A percentile compares a stretch with the other conserved stretches of the same genome.
These are phyloP conservation scores for Drosophila willistoni DNA, from an alignment of 1,140 invertebrate species.

Conservation along the genomic window DNA sequence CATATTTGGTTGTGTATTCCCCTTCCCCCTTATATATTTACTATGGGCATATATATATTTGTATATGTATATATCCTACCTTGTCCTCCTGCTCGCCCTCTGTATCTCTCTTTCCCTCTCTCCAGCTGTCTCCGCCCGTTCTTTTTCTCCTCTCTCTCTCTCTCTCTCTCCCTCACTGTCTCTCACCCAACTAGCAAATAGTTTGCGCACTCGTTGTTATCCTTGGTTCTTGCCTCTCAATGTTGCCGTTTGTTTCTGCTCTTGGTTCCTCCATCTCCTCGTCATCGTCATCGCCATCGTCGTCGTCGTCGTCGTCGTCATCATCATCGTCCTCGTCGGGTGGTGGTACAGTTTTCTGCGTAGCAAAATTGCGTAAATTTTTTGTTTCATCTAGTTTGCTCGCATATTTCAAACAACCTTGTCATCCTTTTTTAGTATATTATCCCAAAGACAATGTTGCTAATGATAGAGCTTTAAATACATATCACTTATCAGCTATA, in stretches of 20 bases:
- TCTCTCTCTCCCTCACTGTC: slow-evolving; percentile 11
- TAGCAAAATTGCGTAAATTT: slow-evolving; percentile 78
- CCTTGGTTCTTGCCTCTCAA: slow-evolving; percentile 11
- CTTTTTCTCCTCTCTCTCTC: slow-evolving; percentile 17
- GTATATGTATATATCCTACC: slow-evolving; percentile 22
- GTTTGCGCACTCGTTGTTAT: slow-evolving; percentile 67
- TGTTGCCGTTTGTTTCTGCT: slow-evolving; percentile 17
- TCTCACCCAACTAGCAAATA: slow-evolving; percentile 46
- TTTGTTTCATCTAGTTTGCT: slow-evolving; percentile 66
- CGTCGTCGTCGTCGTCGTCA: slow-evolving; percentile 25
- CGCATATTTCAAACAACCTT: slow-evolving; percentile 71
- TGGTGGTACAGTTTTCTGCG: slow-evolving; percentile 81
- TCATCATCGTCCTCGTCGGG: slow-evolving; percentile 52
- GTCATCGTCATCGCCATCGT: slow-evolving; percentile 37
- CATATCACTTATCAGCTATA: slow-evolving; percentile 41
- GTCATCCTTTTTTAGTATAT: slow-evolving; percentile 38
- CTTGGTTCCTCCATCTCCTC: slow-evolving; percentile 16
- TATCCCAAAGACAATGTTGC: slow-evolving; percentile 22
- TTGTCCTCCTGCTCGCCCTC: slow-evolving; percentile 46
- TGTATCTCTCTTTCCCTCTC: slow-evolving; percentile 20
- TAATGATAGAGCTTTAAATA: slow-evolving; percentile 38
- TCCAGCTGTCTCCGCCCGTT: slow-evolving; percentile 15
- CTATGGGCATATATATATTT: neutral
- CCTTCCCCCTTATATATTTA: neutral
- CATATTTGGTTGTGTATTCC: slow-evolving; percentile 24